Conservation (phyloP, 2,888 invertebrate genomes). For the Scrobipalpa atriplicella region DNA sequence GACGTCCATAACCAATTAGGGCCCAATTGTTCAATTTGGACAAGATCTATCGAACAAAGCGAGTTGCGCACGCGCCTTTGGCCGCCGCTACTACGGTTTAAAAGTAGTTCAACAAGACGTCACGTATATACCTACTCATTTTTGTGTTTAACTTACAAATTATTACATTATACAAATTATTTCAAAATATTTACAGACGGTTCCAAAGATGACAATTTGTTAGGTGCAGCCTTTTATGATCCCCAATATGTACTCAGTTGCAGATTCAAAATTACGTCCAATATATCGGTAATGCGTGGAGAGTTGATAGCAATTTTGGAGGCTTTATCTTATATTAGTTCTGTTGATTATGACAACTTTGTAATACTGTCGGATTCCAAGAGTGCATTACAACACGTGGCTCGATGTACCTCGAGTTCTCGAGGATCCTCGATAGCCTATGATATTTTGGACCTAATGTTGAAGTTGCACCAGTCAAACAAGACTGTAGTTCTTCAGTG, state of each 20-base stretch:
- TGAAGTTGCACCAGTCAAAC: conserved; percentile 1
- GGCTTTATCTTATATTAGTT: conserved; percentile 28
- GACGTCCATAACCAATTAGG: conserved; percentile 29
- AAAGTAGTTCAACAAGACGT: neutral
- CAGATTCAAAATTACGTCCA: neutral
- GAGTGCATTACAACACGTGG: conserved; percentile 34
- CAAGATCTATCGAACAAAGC: conserved; percentile 30
- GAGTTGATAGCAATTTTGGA: conserved; percentile 29
- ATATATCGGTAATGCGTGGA: neutral
- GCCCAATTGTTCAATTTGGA: conserved; percentile 29
- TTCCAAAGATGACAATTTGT: neutral
- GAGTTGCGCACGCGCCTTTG: neutral
- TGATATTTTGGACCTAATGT: conserved; percentile 31
- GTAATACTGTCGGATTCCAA: conserved; percentile 34
- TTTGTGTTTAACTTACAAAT: neutral
- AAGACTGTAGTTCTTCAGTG: conserved; percentile 32
- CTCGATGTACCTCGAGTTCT: conserved; percentile 33
- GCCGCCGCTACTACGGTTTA: neutral
- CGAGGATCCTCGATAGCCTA: conserved; percentile 36
- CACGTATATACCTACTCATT: neutral
- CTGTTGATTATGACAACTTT: conserved; percentile 24
- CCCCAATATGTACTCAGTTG: neutral
- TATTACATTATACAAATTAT: neutral
- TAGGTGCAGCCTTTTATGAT: conserved; percentile 1
- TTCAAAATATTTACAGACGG: conserved; percentile 2